phyloP scores from a whole-genome alignment of 2,797 vertebrate genomes.

The Diceros bicornis region DNA sequence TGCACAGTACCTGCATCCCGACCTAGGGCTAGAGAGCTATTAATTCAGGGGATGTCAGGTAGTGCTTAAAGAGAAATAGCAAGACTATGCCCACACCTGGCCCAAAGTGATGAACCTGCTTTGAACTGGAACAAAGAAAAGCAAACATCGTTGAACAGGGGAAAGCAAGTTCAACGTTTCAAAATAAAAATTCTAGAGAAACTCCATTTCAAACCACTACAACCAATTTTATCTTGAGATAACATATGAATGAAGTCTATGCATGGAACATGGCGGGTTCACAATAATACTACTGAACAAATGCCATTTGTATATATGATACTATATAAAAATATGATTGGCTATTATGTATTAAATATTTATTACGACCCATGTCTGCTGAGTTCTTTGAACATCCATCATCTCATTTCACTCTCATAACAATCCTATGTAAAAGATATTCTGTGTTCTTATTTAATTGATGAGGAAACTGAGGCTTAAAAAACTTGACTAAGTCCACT shows the following conservation, averaged over 20 bases:
- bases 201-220: not conserved
- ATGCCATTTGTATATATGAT: not conserved
- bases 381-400: not conserved
- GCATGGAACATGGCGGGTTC: not conserved
- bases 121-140: constrained; percentile 29
- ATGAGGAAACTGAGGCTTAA: not conserved
- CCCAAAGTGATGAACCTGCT: not conserved
- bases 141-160: not conserved
- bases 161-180: not conserved
- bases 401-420: not conserved
- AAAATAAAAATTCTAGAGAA: constrained; percentile 43
- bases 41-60: not conserved
- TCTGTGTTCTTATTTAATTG: constrained; percentile 35
- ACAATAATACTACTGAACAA: not conserved
- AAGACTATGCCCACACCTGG: not conserved
- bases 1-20: not conserved
- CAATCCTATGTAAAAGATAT: not conserved
- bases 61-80: constrained; percentile 6
- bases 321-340: not conserved
- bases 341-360: not conserved
- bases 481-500: not conserved
- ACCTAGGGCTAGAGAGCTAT: not conserved
- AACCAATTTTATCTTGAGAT: constrained; percentile 1
- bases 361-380: not conserved
- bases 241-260: not conserved